phyloP scores from a whole-genome alignment of 2,888 invertebrate genomes.

The Morpho deidamia region DNA sequence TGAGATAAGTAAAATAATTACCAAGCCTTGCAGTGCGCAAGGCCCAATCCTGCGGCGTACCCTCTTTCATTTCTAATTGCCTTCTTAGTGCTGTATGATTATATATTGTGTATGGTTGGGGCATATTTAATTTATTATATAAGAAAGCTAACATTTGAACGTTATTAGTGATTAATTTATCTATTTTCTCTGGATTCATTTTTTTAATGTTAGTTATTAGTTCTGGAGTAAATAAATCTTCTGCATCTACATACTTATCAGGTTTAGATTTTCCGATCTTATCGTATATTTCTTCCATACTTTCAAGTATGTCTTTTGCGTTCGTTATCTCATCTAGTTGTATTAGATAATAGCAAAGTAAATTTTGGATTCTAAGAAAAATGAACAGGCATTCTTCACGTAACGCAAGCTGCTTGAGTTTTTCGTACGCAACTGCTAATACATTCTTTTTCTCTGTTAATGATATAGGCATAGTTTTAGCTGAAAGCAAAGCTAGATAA shows the following conservation, averaged over 20 bases:
- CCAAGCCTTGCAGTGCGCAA: conserved; percentile 73
- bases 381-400: conserved; percentile 69
- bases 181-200: conserved; percentile 69
- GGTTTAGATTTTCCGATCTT: conserved; percentile 47
- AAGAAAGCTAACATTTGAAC: conserved; percentile 80
- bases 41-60: conserved; percentile 78
- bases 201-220: conserved; percentile 44
- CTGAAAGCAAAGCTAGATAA: conserved; percentile 55
- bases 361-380: conserved; percentile 76
- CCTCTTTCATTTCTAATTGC: conserved; percentile 76
- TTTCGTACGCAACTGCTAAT: conserved; percentile 50
- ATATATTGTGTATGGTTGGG: conserved; percentile 71
- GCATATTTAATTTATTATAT: conserved; percentile 74
- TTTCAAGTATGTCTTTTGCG: conserved; percentile 71
- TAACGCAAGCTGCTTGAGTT: conserved; percentile 49
- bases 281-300: conserved; percentile 64
- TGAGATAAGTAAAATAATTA: conserved; percentile 67
- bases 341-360: conserved; percentile 75
- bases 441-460: conserved; percentile 54
- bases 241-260: conserved; percentile 63
- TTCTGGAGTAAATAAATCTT: conserved; percentile 72
- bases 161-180: conserved; percentile 79
- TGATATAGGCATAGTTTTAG: conserved; percentile 55
- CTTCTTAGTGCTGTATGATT: conserved; percentile 77
- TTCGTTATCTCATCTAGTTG: conserved; percentile 67